A percentile compares a stretch with the other conserved stretches of the same genome.
Conservation (phyloP, 2,113 vertebrate species). For the Rhizomys pruinosus region DNA sequence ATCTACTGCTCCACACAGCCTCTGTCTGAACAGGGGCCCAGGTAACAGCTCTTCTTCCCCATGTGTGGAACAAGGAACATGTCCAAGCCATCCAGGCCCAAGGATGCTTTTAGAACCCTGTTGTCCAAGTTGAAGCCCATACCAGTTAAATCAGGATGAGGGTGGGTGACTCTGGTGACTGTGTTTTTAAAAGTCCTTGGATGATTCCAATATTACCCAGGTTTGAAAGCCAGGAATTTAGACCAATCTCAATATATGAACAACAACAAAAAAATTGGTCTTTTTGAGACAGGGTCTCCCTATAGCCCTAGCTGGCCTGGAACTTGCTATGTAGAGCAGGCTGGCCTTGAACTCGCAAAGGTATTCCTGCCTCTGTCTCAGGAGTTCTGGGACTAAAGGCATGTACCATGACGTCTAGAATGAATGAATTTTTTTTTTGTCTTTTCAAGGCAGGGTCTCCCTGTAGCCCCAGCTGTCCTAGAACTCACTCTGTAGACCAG, state of each 20-base stretch:
- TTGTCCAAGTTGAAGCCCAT: accelerated
- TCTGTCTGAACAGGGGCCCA: neutral
- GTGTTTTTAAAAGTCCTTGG: slow-evolving; percentile 7
- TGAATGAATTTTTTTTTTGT: no score
- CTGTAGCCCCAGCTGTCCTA: no score
- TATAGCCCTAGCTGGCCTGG: no score
- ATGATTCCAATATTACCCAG: neutral
- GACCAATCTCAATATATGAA: neutral
- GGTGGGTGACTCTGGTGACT: neutral
- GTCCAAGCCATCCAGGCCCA: neutral
- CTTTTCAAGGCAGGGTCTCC: no score
- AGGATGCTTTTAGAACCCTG: neutral
- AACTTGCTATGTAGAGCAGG: no score
- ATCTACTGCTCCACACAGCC: neutral
- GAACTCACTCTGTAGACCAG: no score
- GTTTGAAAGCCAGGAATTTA: neutral
- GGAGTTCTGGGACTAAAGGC: no score
- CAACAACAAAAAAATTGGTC: no score
- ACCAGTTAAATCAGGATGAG: neutral
- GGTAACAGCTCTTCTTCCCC: neutral
- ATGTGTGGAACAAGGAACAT: neutral
- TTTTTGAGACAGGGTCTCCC: no score
- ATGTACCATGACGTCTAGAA: no score
- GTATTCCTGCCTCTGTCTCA: no score
- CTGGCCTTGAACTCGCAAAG: no score